Conservation (phyloP, 2,888 invertebrate species). For the Metopia argyrocephala region DNA sequence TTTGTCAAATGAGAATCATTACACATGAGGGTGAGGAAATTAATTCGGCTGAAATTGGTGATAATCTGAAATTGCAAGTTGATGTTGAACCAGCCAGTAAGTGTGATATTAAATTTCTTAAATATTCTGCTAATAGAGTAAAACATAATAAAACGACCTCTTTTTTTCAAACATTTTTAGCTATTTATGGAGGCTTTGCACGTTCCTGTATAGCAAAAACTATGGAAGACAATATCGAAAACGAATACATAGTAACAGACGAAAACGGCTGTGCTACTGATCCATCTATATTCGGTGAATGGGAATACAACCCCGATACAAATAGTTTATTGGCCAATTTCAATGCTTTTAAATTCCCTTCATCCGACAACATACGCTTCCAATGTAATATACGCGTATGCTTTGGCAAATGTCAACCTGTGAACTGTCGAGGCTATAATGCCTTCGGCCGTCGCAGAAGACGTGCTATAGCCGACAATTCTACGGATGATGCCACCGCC, state of each 20-base stretch:
- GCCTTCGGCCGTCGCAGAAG: conserved; percentile 91
- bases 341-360: conserved; percentile 96
- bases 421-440: conserved; percentile 94
- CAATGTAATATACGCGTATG: conserved; percentile 97
- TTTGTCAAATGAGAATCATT: conserved; percentile 94
- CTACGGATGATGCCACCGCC: conserved; percentile 79
- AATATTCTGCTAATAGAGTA: neutral
- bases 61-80: conserved; percentile 91
- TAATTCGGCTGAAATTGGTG: conserved; percentile 94
- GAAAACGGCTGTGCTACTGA: conserved; percentile 96
- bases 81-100: conserved; percentile 88
- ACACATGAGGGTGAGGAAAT: conserved; percentile 92
- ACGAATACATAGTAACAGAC: conserved; percentile 94
- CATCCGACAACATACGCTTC: conserved; percentile 95
- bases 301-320: conserved; percentile 92
- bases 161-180: conserved; percentile 74
- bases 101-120: conserved; percentile 68
- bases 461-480: conserved; percentile 79
- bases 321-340: conserved; percentile 92
- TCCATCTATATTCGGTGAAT: conserved; percentile 94
- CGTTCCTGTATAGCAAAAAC: conserved; percentile 96
- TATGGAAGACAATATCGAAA: conserved; percentile 91
- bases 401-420: conserved; percentile 96
- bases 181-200: conserved; percentile 96
- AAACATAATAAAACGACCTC: too few relatives aligned